Evolutionary conservation across 2,113 vertebrate genomes (phyloP).

Genomic region (Strix aluco): DNA sequence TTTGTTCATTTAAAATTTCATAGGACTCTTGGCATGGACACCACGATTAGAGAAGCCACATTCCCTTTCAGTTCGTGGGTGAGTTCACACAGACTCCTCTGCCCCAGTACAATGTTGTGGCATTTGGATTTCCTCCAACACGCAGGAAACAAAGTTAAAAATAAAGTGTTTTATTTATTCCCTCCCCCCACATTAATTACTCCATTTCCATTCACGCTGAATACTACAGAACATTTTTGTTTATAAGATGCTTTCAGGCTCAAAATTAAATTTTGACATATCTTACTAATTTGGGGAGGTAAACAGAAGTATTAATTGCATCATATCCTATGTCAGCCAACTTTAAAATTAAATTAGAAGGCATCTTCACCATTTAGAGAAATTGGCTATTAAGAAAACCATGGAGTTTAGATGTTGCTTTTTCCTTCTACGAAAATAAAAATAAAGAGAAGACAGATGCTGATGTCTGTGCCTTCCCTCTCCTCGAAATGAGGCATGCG

Average conservation of each 20-base stretch:
- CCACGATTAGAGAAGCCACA: neutral
- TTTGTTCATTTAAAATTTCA: neutral
- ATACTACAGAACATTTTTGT: neutral
- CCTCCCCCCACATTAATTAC: neutral
- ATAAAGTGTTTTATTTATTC: slow-evolving; percentile 11
- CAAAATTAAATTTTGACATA: neutral
- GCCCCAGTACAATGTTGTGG: neutral
- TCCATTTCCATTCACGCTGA: neutral
- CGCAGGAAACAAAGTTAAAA: slow-evolving; percentile 25
- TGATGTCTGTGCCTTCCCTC: neutral
- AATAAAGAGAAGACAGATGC: neutral
- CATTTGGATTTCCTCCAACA: slow-evolving; percentile 20
- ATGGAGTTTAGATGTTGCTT: neutral
- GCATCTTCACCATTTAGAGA: neutral
- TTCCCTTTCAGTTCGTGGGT: neutral
- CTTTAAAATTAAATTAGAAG: neutral
- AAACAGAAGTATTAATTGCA: slow-evolving; percentile 8
- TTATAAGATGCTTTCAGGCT: neutral
- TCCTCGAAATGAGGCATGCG: neutral
- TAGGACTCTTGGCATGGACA: neutral
- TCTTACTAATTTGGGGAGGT: neutral
- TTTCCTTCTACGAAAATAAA: neutral
- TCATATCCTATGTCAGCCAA: neutral
- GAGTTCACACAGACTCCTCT: neutral
- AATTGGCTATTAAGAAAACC: neutral